These are phyloP conservation scores for Anagyrus pseudococci DNA, from an alignment of 2,888 invertebrate species.

Conservation along the genomic window DNA sequence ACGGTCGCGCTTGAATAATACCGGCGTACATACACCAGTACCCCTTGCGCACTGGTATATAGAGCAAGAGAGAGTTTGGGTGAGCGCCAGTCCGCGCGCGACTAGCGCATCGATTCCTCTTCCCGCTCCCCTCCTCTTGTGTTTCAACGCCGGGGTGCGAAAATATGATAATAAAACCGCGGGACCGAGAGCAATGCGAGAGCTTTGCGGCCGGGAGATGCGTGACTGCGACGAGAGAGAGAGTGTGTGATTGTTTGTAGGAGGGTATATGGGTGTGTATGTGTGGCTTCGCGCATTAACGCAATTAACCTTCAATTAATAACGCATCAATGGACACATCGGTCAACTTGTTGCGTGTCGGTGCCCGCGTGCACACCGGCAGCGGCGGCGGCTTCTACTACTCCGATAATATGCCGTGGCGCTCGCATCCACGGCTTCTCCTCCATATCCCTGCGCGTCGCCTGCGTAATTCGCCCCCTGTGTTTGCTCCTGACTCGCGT, in stretches of 20 bases:
- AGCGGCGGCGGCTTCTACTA: slow-evolving; percentile 24
- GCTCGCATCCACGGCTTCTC: neutral
- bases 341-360: slow-evolving; percentile 60
- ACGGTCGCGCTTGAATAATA: too few species aligned
- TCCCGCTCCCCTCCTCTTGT: too few species aligned
- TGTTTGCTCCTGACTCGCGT: slow-evolving; percentile 18
- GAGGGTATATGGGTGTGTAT: slow-evolving; percentile 1
- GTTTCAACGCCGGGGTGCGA: neutral
- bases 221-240: too few species aligned
- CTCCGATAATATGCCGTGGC: too few species aligned
- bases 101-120: neutral
- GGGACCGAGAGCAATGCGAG: neutral
- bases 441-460: slow-evolving; percentile 28
- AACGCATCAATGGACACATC: slow-evolving; percentile 61
- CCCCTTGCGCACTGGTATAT: too few species aligned
- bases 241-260: too few species aligned
- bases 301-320: slow-evolving; percentile 62
- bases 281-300: slow-evolving; percentile 54
- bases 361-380: slow-evolving; percentile 50
- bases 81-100: neutral
- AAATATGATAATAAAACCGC: neutral
- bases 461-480: slow-evolving; percentile 43
- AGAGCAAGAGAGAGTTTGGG: too few species aligned
- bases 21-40: too few species aligned
- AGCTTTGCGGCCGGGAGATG: neutral